Evolutionary conservation across 30 jellyfish, hydroid and myxozoan species (phyloP), one percentile per base, ranked within the genome.

Genomic region (Haliclystus octoradiatus): DNA sequence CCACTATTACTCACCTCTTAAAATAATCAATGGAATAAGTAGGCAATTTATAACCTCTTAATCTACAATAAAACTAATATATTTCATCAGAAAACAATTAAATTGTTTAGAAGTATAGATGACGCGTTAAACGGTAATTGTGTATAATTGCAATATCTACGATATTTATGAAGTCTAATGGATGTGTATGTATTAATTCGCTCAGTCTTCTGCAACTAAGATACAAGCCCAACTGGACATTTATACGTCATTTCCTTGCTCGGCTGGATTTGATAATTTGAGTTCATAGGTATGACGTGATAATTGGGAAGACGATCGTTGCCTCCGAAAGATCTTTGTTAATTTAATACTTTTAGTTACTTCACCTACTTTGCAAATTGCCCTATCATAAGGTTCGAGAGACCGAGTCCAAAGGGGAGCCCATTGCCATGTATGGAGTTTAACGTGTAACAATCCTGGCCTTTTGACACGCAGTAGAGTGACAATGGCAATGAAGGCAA

Each of bases 381-480:
- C 79, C 61, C 61, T 60, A 71, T 85, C 96, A 51, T 78, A 85
- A 5, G 96, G 96, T 49, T 78, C 94, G 1, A 85, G 84, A 1
- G 96, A 85, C 26, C 85, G 79, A 24, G 65, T 23, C 77, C 88
- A 62, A 23, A 13, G 28, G 30, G 96, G 96, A 13, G 79, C 74
- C 88, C 93, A 78, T 31, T 85, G 81, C 96, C 96, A 85, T 0
- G 77, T 65, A 50, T 57, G 62, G 0, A 85, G 74, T 28, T 28
- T 62, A 12, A 9, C 51, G 12, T 93, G 96, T 12, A 85, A 71
- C 23, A 78, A 0, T 1, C 65, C 28, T 19, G 90, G 90, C 34
- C 76, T 31, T 67, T 68, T 78, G 31, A 69, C 50, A 35, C 77
- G 96, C 7, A 85, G 73, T 33, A 85, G 33, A 40, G 78, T 85